A percentile compares a stretch with the other conserved stretches of the same genome.
These are phyloP conservation scores for Rhinatrema bivittatum DNA, from an alignment of 2,797 vertebrate genomes.

Conservation along the genomic window DNA sequence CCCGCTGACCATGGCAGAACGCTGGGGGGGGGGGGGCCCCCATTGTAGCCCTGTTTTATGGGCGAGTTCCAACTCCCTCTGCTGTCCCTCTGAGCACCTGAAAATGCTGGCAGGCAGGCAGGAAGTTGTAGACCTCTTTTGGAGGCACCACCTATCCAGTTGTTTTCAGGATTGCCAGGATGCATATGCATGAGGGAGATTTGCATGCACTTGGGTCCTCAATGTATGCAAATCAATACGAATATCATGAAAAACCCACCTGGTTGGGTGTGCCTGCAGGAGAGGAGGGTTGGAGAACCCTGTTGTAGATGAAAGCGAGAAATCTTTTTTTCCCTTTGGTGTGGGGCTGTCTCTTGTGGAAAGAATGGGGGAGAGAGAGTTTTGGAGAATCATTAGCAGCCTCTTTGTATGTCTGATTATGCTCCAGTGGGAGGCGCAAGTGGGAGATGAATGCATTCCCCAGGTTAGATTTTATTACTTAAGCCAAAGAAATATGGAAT, in stretches of 20 bases:
- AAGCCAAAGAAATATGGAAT: conserved; percentile 34
- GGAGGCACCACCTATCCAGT: too few relatives aligned
- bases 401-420: too few relatives aligned
- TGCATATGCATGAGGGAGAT: too few relatives aligned
- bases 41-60: conserved; percentile 56
- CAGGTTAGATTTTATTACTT: conserved; percentile 46
- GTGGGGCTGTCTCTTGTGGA: conserved; percentile 41
- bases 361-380: conserved; percentile 38
- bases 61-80: conserved; percentile 46
- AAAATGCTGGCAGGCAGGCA: conserved; percentile 57
- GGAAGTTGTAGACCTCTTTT: conserved; percentile 52
- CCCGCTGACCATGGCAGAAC: conserved; percentile 28
- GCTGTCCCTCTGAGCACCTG: conserved; percentile 51
- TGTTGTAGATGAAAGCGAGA: conserved; percentile 49
- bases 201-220: too few relatives aligned
- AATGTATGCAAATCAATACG: too few relatives aligned
- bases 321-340: conserved; percentile 61
- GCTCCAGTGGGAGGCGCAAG: too few relatives aligned
- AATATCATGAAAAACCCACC: too few relatives aligned
- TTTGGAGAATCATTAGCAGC: too few relatives aligned
- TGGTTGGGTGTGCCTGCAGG: too few relatives aligned
- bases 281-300: too few relatives aligned
- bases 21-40: conserved; percentile 22
- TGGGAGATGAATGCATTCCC: conserved; percentile 43
- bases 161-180: too few relatives aligned